Percentiles rank a stretch among this genome's conserved stretches.
Conservation (phyloP, 2,888 invertebrate genomes). For the Agrotis segetum region DNA sequence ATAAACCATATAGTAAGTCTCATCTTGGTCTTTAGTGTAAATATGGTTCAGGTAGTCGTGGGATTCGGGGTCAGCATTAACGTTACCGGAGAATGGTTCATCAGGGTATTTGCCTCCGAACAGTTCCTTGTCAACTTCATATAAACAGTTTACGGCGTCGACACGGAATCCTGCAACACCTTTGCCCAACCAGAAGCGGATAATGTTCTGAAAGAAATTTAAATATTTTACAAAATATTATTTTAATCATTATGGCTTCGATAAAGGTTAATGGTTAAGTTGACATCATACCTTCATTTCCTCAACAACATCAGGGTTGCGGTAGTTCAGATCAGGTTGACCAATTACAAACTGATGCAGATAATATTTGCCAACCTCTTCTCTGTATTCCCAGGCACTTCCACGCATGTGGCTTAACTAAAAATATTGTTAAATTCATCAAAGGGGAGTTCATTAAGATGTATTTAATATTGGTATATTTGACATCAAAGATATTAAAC, state of each 20-base stretch:
- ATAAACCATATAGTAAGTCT: conserved; percentile 92
- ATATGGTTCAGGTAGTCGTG: conserved; percentile 92
- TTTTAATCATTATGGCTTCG: not conserved
- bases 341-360: conserved; percentile 93
- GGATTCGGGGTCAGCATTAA: conserved; percentile 83
- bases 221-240: not conserved
- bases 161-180: conserved; percentile 97
- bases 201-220: conserved; percentile 87
- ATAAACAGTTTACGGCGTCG: conserved; percentile 93
- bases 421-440: conserved; percentile 43
- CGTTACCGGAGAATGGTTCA: conserved; percentile 89
- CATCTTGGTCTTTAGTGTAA: conserved; percentile 92
- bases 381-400: conserved; percentile 94
- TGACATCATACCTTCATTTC: conserved; percentile 87
- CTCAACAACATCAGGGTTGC: conserved; percentile 92
- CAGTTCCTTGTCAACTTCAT: conserved; percentile 89
- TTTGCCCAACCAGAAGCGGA: conserved; percentile 95
- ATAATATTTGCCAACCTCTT: conserved; percentile 92
- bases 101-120: conserved; percentile 87
- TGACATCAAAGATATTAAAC: conserved; percentile 6
- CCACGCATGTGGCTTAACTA: conserved; percentile 91
- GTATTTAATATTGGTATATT: not conserved
- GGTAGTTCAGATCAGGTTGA: conserved; percentile 95
- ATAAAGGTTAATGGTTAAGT: not conserved
- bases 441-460: not conserved